Percentiles rank a stretch among this genome's conserved stretches.
Conservation (phyloP, 92 coral and sea anemone species). For the Muricea muricata region DNA sequence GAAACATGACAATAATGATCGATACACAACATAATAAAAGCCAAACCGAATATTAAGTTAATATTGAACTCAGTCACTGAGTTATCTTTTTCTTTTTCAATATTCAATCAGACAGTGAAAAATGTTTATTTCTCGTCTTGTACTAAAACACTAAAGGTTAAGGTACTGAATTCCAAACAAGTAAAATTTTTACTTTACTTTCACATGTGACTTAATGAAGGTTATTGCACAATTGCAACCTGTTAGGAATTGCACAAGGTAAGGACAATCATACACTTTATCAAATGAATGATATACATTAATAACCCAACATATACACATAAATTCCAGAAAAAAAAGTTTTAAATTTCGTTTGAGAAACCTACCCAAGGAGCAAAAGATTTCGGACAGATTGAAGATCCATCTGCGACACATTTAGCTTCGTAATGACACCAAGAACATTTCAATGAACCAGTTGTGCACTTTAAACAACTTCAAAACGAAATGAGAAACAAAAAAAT, state of each 20-base stretch:
- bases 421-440: slow-evolving; percentile 38
- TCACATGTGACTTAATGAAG: too few species aligned
- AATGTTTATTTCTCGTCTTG: too few species aligned
- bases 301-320: not conserved
- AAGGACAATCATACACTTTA: too few species aligned
- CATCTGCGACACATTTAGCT: slow-evolving; percentile 13
- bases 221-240: too few species aligned
- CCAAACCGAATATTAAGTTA: not conserved
- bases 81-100: too few species aligned
- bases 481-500: not conserved
- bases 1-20: not conserved
- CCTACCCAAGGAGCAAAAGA: slow-evolving; percentile 21
- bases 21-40: not conserved
- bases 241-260: too few species aligned
- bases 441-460: slow-evolving; percentile 21
- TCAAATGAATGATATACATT: not conserved
- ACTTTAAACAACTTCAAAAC: slow-evolving; percentile 28
- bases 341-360: not conserved
- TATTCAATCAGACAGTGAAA: too few species aligned
- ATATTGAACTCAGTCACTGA: too few species aligned
- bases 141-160: too few species aligned
- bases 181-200: too few species aligned
- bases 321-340: not conserved
- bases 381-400: not conserved
- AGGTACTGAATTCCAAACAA: too few species aligned